A percentile compares a stretch with the other conserved stretches of the same genome.
Evolutionary conservation across 2,888 invertebrate species (phyloP).

Genomic region (Tolmerus cingulatus): DNA sequence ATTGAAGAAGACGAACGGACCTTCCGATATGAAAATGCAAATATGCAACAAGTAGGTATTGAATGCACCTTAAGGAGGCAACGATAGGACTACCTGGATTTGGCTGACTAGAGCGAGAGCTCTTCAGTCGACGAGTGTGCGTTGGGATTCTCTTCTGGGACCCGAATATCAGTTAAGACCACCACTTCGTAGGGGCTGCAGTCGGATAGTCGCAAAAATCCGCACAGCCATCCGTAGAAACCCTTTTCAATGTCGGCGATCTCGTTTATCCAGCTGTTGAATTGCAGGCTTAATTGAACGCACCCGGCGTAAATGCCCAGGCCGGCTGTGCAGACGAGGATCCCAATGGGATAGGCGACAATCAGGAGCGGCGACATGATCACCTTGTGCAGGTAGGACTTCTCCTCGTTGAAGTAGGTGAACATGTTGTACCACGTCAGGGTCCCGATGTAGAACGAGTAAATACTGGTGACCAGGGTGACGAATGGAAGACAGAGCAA

Average conservation of each 20-base stretch:
- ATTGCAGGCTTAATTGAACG: slow-evolving; percentile 74
- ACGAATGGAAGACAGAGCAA: slow-evolving; percentile 74
- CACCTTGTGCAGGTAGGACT: slow-evolving; percentile 70
- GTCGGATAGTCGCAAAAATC: slow-evolving; percentile 71
- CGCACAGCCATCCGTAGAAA: slow-evolving; percentile 80
- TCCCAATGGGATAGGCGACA: slow-evolving; percentile 74
- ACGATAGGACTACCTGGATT: slow-evolving; percentile 59
- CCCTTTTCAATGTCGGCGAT: slow-evolving; percentile 80
- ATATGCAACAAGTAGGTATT: slow-evolving; percentile 21
- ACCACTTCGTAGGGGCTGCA: slow-evolving; percentile 80
- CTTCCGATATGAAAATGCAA: neutral
- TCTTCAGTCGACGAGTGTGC: slow-evolving; percentile 63
- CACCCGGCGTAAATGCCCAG: slow-evolving; percentile 74
- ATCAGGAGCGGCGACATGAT: slow-evolving; percentile 74
- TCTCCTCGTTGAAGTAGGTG: slow-evolving; percentile 73
- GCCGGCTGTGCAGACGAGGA: slow-evolving; percentile 71
- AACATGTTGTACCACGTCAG: slow-evolving; percentile 81
- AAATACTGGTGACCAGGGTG: slow-evolving; percentile 69
- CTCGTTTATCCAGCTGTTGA: slow-evolving; percentile 74
- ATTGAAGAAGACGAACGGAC: neutral
- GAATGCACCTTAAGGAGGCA: neutral
- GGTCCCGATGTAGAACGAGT: slow-evolving; percentile 79
- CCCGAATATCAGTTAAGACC: slow-evolving; percentile 68
- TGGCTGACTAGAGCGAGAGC: slow-evolving; percentile 57
- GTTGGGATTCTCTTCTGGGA: slow-evolving; percentile 55